Percentiles rank a stretch among this genome's conserved stretches.
phyloP scores from a whole-genome alignment of 2,888 invertebrate species.

The Lapara coniferarum region DNA sequence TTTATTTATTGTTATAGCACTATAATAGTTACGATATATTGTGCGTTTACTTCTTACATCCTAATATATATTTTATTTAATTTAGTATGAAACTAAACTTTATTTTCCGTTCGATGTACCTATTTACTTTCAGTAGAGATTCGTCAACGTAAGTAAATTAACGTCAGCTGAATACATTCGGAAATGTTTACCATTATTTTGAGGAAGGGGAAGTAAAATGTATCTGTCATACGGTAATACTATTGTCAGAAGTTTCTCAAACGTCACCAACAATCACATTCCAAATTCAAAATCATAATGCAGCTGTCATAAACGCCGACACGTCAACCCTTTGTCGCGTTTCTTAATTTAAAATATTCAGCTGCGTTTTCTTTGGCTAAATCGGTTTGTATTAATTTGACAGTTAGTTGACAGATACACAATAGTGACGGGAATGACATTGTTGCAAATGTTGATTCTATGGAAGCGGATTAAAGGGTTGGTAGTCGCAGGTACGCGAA shows the following conservation, averaged over 20 bases:
- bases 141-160: neutral
- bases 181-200: conserved; percentile 4
- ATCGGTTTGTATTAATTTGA: conserved; percentile 74
- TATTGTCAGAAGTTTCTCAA: conserved; percentile 10
- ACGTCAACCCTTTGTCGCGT: conserved; percentile 63
- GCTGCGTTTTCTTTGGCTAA: conserved; percentile 62
- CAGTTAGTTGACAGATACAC: conserved; percentile 68
- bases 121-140: no score
- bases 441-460: conserved; percentile 56
- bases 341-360: conserved; percentile 68
- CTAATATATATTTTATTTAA: no score
- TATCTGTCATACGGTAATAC: neutral
- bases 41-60: no score
- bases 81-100: no score
- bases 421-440: conserved; percentile 52
- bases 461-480: conserved; percentile 63
- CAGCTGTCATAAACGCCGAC: conserved; percentile 66
- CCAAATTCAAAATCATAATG: conserved; percentile 48
- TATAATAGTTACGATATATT: neutral
- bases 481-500: conserved; percentile 54
- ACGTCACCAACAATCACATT: conserved; percentile 23
- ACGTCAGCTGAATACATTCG: neutral
- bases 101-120: no score
- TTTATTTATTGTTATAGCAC: no score
- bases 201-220: neutral